These are phyloP conservation scores for Podarcis muralis DNA, from an alignment of 2,113 vertebrate genomes.

Conservation along the genomic window DNA sequence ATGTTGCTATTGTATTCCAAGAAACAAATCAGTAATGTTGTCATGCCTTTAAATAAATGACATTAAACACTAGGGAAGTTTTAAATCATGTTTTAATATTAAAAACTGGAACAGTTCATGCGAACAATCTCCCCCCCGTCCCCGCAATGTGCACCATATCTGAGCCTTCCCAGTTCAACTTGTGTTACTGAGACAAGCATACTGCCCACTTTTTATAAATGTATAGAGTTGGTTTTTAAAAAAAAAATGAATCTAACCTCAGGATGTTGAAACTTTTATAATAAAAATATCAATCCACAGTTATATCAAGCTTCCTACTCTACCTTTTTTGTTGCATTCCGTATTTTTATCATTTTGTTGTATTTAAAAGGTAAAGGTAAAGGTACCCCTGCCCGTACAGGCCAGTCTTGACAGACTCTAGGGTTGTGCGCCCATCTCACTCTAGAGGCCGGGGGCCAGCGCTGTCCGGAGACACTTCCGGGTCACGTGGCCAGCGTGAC, in stretches of 20 bases:
- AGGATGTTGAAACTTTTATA: background rate
- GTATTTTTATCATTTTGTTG: slow-evolving; percentile 26
- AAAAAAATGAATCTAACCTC: slow-evolving; percentile 25
- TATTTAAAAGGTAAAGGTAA: too few species aligned
- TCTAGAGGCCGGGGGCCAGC: too few species aligned
- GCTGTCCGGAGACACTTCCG: too few species aligned
- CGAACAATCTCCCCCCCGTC: background rate
- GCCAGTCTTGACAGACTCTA: too few species aligned
- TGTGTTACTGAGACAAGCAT: slow-evolving; percentile 47
- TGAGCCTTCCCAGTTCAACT: slow-evolving; percentile 34
- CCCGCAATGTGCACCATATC: background rate
- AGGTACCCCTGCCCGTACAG: too few species aligned
- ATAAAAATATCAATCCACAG: background rate
- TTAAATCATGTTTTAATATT: background rate
- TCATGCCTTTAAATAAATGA: background rate
- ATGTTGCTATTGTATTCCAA: background rate
- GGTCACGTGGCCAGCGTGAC: too few species aligned
- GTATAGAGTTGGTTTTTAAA: slow-evolving; percentile 18
- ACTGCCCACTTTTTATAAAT: slow-evolving; percentile 39
- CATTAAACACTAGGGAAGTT: background rate
- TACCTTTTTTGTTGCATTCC: slow-evolving; percentile 24
- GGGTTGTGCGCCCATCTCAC: too few species aligned
- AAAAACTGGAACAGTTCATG: background rate
- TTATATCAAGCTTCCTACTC: slow-evolving; percentile 38
- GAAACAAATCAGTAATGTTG: background rate